A percentile compares a stretch with the other conserved stretches of the same genome.
Evolutionary conservation across 92 coral and sea anemone genomes (phyloP).

Genomic region (Umimayanthus kanabou): DNA sequence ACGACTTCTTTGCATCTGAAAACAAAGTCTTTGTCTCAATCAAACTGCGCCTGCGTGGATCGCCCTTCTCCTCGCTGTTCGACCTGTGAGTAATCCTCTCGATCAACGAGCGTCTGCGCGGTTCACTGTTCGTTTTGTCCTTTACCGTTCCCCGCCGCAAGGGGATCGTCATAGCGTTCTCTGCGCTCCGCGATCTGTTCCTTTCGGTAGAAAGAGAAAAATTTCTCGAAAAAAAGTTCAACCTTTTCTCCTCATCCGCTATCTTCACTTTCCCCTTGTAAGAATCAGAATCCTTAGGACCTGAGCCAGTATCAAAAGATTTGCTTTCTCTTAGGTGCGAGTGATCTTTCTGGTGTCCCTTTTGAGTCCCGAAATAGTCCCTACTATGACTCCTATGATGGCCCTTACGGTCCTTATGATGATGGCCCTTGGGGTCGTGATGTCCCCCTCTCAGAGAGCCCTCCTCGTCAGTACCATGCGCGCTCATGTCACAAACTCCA

Average conservation of each 20-base stretch:
- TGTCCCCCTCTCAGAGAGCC: conserved; percentile 57
- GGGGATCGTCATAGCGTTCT: conserved; percentile 55
- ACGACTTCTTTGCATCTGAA: conserved; percentile 34
- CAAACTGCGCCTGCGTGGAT: conserved; percentile 54
- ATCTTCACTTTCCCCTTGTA: conserved; percentile 46
- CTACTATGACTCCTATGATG: conserved; percentile 39
- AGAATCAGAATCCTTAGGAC: conserved; percentile 10
- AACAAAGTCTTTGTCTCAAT: conserved; percentile 50
- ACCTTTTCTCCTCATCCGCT: conserved; percentile 69
- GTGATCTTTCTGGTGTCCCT: conserved; percentile 29
- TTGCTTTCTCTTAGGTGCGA: neutral
- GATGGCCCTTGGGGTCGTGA: conserved; percentile 35
- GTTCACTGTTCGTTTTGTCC: conserved; percentile 52
- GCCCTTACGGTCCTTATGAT: conserved; percentile 30
- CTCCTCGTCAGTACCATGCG: conserved; percentile 70
- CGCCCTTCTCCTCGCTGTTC: conserved; percentile 65
- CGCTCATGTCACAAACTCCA: conserved; percentile 70
- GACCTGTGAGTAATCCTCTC: conserved; percentile 75
- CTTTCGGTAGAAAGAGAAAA: conserved; percentile 61
- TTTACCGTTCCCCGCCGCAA: conserved; percentile 61
- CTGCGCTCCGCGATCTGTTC: conserved; percentile 55
- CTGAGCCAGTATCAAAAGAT: neutral
- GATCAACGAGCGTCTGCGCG: conserved; percentile 72
- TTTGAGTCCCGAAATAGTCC: conserved; percentile 35
- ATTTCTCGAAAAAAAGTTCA: conserved; percentile 62